Base-by-base conservation (phyloP, 2,888 invertebrate species). In the Mesorhabditis spiculigera region DNA sequence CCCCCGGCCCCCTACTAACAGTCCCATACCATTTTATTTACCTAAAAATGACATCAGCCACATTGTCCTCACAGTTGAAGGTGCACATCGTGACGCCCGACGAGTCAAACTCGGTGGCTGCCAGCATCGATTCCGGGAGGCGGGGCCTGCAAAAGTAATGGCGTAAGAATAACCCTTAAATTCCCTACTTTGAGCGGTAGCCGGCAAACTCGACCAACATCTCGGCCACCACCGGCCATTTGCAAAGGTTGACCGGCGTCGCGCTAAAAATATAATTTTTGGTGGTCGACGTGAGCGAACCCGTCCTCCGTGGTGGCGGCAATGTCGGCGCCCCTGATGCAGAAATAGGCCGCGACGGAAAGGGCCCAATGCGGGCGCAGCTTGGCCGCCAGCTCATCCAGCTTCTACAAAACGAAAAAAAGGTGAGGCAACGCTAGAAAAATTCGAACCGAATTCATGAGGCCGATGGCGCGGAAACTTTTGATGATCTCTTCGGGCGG, bases 1-100 rank as follows among this genome's bases (percentile, higher is more conserved):
- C 28, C 28, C 28, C 28, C 28, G 1, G 3, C 28, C 28, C 28
- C 28, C 28, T 3, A 28, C 28, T 28, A 28, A 28, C 28, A 28
- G 28, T 28, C 28, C 28, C 28, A 28, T 28, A 28, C 28, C 28
- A 28, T 28, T 28, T 28, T 28, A 28, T 28, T 28, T 28, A 28
- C 28, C 28, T 28, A 28, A 28, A 28, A 28, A n/a, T 13, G 28
- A 13, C 5, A 16, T 5, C 8, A 61, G n/a, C 13, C 10, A 66
- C 42, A 41, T 58, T 58, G 16, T 73, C 73, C 64, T 77, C 71
- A 68, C 80, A 80, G 65, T 73, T 73, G 68, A 80, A 80, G 5
- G 80, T 77, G 69, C 80, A 80, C 77, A 80, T 77, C 5, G 74
- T 71, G 3, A 75, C 72, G 61, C 75, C 75, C 5, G 75, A 72